These are phyloP conservation scores for Andrena cerasifolii DNA, from an alignment of 1,140 invertebrate species.

Conservation along the genomic window DNA sequence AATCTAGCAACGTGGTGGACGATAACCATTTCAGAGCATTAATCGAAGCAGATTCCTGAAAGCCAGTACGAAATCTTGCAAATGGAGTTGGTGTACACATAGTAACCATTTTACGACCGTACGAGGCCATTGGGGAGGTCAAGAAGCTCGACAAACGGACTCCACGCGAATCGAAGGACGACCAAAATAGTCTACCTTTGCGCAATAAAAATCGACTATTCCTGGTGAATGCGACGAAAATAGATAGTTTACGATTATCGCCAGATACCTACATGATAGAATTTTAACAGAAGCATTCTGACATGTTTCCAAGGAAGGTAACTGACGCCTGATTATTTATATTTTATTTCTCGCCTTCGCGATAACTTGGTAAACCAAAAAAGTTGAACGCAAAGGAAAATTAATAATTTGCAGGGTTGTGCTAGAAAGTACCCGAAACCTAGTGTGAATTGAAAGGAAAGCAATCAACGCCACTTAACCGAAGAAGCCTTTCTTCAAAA, in stretches of 20 bases:
- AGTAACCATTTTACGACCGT: background rate
- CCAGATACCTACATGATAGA: background rate
- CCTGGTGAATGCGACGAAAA: background rate
- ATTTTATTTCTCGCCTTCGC: background rate
- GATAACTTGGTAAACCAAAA: background rate
- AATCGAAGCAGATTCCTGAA: background rate
- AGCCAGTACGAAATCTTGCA: background rate
- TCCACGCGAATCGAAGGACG: background rate
- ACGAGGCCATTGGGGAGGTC: background rate
- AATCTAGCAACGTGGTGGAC: background rate
- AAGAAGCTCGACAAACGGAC: background rate
- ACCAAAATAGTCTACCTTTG: background rate
- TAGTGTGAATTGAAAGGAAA: background rate
- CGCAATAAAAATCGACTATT: background rate
- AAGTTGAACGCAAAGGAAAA: background rate
- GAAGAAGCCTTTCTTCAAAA: background rate
- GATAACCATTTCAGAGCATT: background rate
- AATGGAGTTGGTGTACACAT: background rate
- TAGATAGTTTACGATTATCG: constrained; percentile 8
- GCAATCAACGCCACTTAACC: background rate
- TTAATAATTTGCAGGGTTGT: background rate
- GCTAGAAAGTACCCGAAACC: too few species aligned
- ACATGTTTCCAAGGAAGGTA: background rate
- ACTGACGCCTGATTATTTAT: background rate
- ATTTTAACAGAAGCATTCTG: background rate